Evolutionary conservation across 2,113 vertebrate species (phyloP), one percentile per base, ranked within the genome.

Genomic region (Eurystomus gularis): DNA sequence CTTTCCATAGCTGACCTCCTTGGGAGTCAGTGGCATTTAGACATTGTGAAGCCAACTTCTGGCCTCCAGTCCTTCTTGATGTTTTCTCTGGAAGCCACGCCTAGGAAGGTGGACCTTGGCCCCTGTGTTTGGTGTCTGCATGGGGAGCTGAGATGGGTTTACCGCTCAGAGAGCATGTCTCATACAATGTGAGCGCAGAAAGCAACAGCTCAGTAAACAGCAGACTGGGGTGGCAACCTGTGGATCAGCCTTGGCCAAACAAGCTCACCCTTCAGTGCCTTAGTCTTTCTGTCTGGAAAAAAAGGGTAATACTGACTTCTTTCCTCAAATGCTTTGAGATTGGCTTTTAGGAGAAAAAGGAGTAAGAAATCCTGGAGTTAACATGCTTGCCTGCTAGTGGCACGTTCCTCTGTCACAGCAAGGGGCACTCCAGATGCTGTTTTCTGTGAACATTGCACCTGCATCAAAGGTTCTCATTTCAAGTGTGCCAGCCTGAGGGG

Each of bases 1-100:
- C 98, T 65, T 98, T 98, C 91, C 98, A 98, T 65, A 98, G 97
- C 65, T 98, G 97, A 98, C 89, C 69, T 75, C 35, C 39, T 81
- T 54, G 83, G 11, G 51, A 71, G 19, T 15, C 1, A 1, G 26
- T 40, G 29, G 33, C 2, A 1, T 82, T 94, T 57, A 26, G 28
- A 17, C 69, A 66, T 11, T 37, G 19, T 75, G 72, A 83, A 86
- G 76, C 69, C 82, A 42, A 3, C 21, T 29, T 66, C 58, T 77
- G 62, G 78, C 68, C 58, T 96, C 84, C 55, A 29, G 0, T 51
- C 57, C n/a, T 66, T 60, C 44, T 75, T 12, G 2, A 7, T 70
- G 24, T 3, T 33, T 78, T 35, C 51, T 66, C 54, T 46, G 83
- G 44, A 88, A 65, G 65, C 75, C 2, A 0, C 80, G 60, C 73